A percentile compares a stretch with the other conserved stretches of the same genome.
These are phyloP conservation scores for Drosophila ezoana DNA, from an alignment of 2,888 invertebrate genomes.

Conservation along the genomic window DNA sequence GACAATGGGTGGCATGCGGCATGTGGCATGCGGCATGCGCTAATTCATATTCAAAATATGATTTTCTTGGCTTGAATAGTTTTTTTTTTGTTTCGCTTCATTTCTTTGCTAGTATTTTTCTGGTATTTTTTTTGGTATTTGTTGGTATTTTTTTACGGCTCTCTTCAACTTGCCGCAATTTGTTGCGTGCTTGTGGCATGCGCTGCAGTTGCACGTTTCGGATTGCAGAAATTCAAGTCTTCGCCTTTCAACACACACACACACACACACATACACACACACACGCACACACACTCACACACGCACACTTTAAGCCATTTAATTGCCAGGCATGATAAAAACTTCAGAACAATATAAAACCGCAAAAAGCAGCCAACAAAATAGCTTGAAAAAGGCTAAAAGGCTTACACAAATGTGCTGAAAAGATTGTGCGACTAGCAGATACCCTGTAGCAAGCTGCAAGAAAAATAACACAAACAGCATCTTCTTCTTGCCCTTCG, in stretches of 20 bases:
- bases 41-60: background rate
- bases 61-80: background rate
- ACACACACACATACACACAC: conserved; percentile 2
- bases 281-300: conserved; percentile 1
- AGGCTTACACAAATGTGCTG: background rate
- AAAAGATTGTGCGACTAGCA: background rate
- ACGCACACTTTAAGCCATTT: background rate
- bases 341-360: conserved; percentile 20
- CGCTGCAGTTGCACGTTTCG: conserved; percentile 27
- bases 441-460: background rate
- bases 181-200: conserved; percentile 41
- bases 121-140: background rate
- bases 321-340: conserved; percentile 25
- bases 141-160: background rate
- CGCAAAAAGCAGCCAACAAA: conserved; percentile 8
- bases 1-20: conserved; percentile 7
- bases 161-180: conserved; percentile 4
- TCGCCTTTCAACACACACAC: conserved; percentile 15
- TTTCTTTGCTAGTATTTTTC: background rate
- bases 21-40: conserved; percentile 8
- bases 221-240: conserved; percentile 1
- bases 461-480: no score
- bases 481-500: no score
- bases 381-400: background rate
- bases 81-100: background rate